Base-by-base conservation (phyloP, 2,113 vertebrate species). In the Atractosteus spatula region DNA sequence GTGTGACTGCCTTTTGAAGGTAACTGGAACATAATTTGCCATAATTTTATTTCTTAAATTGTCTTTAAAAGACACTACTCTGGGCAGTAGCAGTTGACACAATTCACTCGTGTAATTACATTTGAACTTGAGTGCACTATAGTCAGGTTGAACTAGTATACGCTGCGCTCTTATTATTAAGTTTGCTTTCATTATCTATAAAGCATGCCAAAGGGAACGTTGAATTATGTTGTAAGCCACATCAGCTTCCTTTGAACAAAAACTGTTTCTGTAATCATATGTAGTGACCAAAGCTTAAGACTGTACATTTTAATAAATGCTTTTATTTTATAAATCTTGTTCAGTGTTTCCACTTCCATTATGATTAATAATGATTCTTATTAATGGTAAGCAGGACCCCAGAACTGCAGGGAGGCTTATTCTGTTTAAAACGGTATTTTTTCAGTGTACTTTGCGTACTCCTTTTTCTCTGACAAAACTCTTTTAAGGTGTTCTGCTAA, bases 71-170 rank as follows among this genome's bases (percentile, higher is more conserved):
- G 12, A 13, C 11, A 11, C 12, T n/a, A 14, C 13, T 59, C 10
- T 13, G 5, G 57, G 12, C 13, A 8, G 5, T 29, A 29, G 29
- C 13, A n/a, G 11, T 4, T n/a, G 57, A 5, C 57, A 12, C 57
- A 13, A 59, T 59, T 59, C 57, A 59, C 57, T 59, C 10, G 14
- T 59, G 57, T 59, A 59, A 59, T 59, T 59, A 59, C 11, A 59
- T 59, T 59, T 59, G 6, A 6, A 59, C 14, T 13, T 13, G 57
- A 6, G 10, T 59, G 57, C 57, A 59, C 57, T 29, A 2, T 29
- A n/a, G 16, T 68, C 7, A 10, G 8, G 14, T 68, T 29, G 14
- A 16, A 17, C 42, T 44, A 66, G 42, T 3, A 11, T 14, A 11
- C n/a, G 42, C 64, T 66, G 64, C 43, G 8, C 14, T 54, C 16